Evolutionary conservation across 2,113 vertebrate genomes (phyloP).

Genomic region (Sprattus sprattus): DNA sequence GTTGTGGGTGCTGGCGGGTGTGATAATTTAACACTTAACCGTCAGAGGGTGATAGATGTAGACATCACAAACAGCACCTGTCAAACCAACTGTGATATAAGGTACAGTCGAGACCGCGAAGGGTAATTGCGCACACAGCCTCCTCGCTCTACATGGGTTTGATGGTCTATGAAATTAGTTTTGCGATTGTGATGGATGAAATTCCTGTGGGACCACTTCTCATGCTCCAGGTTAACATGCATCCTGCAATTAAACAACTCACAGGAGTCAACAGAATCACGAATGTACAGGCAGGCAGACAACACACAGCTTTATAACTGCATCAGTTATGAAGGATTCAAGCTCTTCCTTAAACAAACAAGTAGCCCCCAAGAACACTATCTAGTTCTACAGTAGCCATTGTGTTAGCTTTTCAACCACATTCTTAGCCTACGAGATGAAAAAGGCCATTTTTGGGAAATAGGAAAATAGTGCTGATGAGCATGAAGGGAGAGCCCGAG

Average conservation of each 20-base stretch:
- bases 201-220: neutral
- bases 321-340: neutral
- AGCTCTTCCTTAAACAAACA: neutral
- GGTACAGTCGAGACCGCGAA: neutral
- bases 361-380: neutral
- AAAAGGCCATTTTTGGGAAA: neutral
- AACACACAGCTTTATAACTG: neutral
- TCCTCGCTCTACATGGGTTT: neutral
- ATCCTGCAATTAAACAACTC: neutral
- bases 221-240: neutral
- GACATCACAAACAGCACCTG: neutral
- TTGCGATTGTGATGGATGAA: neutral
- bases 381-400: neutral
- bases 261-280: neutral
- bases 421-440: neutral
- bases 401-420: neutral
- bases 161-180: conserved; percentile 16
- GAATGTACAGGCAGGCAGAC: neutral
- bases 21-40: neutral
- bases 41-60: neutral
- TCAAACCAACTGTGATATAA: neutral
- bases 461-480: neutral
- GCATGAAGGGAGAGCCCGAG: neutral
- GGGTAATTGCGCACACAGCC: neutral
- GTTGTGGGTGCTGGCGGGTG: neutral